phyloP scores from a whole-genome alignment of 1,140 invertebrate species.

The Cyphomyrmex costatus region DNA sequence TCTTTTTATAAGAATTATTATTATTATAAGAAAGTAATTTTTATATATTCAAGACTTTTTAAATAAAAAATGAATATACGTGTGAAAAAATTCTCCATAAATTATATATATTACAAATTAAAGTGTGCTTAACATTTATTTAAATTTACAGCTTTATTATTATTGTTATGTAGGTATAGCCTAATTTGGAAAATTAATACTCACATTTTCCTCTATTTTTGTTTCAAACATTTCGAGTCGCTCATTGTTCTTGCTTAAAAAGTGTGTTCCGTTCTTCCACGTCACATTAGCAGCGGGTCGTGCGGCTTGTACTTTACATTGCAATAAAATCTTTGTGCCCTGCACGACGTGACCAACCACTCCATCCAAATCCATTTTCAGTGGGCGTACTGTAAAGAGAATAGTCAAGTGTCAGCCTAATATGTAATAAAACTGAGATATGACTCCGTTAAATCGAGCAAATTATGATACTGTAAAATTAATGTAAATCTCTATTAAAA shows the following conservation, averaged over 20 bases:
- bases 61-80: too few species aligned
- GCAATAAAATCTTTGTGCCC: conserved; percentile 92
- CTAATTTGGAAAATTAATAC: conserved; percentile 63
- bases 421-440: neutral
- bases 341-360: conserved; percentile 92
- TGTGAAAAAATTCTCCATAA: too few species aligned
- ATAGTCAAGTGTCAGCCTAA: conserved; percentile 64
- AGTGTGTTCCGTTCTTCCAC: conserved; percentile 93
- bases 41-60: too few species aligned
- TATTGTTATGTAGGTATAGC: too few species aligned
- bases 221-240: conserved; percentile 83
- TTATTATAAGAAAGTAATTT: too few species aligned
- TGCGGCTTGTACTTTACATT: conserved; percentile 92
- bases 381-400: conserved; percentile 91
- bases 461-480: neutral
- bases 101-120: too few species aligned
- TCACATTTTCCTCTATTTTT: conserved; percentile 83
- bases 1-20: too few species aligned
- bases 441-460: neutral
- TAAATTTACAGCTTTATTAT: too few species aligned
- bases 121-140: too few species aligned
- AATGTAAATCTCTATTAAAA: neutral
- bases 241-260: conserved; percentile 86
- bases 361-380: conserved; percentile 91
- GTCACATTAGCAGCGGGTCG: conserved; percentile 93